phyloP scores from a whole-genome alignment of 1,140 invertebrate species.

The Planococcus citri region DNA sequence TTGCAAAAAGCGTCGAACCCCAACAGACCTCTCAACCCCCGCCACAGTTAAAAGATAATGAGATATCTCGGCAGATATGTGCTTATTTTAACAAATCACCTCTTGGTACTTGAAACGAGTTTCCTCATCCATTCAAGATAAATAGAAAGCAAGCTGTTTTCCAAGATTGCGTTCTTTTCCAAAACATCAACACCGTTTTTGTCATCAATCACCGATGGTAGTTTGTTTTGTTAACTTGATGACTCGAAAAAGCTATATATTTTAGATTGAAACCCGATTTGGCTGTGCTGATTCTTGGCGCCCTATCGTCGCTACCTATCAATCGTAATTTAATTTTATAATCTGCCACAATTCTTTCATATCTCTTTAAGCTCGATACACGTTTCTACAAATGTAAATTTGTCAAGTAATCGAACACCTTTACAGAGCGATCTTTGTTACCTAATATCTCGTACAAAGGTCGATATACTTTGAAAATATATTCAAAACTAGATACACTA shows the following conservation, averaged over 20 bases:
- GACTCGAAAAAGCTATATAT: neutral
- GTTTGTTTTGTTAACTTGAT: constrained; percentile 15
- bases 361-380: too few relatives aligned
- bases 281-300: neutral
- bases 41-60: constrained; percentile 18
- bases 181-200: constrained; percentile 13
- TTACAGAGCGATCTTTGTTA: too few relatives aligned
- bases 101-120: constrained; percentile 16
- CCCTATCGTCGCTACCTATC: neutral
- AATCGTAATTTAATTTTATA: neutral
- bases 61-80: constrained; percentile 20
- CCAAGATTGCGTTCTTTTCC: constrained; percentile 10
- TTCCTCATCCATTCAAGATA: constrained; percentile 6
- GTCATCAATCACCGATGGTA: constrained; percentile 16
- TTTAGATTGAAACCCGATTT: constrained; percentile 14
- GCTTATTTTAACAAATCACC: constrained; percentile 18
- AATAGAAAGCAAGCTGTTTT: constrained; percentile 20
- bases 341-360: too few relatives aligned
- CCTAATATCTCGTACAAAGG: too few relatives aligned
- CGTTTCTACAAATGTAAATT: too few relatives aligned
- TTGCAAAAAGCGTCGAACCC: constrained; percentile 18
- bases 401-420: too few relatives aligned
- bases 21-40: constrained; percentile 3
- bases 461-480: too few relatives aligned
- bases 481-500: too few relatives aligned